A percentile compares a stretch with the other conserved stretches of the same genome.
These are phyloP conservation scores for Pogonocherus hispidulus DNA, from an alignment of 2,888 invertebrate species.

Conservation along the genomic window DNA sequence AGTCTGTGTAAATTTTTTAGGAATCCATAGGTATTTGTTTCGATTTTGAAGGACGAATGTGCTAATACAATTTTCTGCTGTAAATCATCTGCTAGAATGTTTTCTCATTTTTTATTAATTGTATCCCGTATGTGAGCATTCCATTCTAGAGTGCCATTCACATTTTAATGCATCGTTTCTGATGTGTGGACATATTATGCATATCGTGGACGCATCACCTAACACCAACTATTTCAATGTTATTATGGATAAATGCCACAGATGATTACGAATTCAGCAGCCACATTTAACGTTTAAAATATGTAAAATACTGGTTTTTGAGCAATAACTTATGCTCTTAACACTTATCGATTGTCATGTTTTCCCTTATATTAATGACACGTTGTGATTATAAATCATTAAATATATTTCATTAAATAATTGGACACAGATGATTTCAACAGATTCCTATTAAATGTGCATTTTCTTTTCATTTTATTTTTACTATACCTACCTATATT, in stretches of 20 bases:
- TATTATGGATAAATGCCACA: not conserved
- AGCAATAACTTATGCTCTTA: not conserved
- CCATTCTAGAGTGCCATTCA: constrained; percentile 4
- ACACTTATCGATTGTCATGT: constrained; percentile 1
- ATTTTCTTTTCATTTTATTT: not conserved
- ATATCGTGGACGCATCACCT: constrained; percentile 12
- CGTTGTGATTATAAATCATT: not conserved
- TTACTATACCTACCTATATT: no score
- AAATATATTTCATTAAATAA: not conserved
- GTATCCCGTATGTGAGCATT: not conserved
- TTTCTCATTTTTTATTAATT: not conserved
- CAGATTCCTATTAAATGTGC: no score
- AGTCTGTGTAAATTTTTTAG: no score
- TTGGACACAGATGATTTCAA: no score
- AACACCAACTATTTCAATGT: not conserved
- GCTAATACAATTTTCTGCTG: no score
- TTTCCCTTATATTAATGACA: not conserved
- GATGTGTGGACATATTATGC: constrained; percentile 2
- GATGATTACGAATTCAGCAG: constrained; percentile 2
- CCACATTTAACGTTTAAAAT: not conserved
- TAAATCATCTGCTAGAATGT: no score
- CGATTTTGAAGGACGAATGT: no score
- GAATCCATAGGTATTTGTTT: no score
- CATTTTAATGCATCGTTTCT: constrained; percentile 10
- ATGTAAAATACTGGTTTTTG: constrained; percentile 8